These are phyloP conservation scores for Caradrina kadenii DNA, from an alignment of 2,888 invertebrate species.

Conservation along the genomic window DNA sequence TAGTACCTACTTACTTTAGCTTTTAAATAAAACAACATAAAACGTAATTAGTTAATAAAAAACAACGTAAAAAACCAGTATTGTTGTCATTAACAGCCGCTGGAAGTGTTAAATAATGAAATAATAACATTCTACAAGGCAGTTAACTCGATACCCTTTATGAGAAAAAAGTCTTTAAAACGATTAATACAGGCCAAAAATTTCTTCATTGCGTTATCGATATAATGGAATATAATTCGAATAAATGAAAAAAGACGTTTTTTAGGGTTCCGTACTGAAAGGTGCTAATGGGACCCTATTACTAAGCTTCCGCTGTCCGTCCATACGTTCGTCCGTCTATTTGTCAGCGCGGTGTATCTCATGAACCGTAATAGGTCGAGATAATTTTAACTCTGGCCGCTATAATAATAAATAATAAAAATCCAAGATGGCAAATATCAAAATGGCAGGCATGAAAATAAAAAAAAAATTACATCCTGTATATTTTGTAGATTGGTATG, in stretches of 20 bases:
- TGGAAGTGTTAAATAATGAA: slow-evolving; percentile 75
- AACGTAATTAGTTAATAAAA: slow-evolving; percentile 38
- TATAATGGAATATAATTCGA: slow-evolving; percentile 39
- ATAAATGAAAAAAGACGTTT: slow-evolving; percentile 66
- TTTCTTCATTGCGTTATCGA: slow-evolving; percentile 63
- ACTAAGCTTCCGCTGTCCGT: no score
- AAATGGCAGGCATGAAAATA: no score
- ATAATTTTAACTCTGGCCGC: no score
- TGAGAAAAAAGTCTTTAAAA: slow-evolving; percentile 62
- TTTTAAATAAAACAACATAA: slow-evolving; percentile 21
- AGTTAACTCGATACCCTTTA: slow-evolving; percentile 67
- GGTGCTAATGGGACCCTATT: no score
- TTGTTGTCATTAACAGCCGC: slow-evolving; percentile 70
- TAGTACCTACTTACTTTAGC: slow-evolving; percentile 25
- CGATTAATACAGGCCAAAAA: slow-evolving; percentile 69
- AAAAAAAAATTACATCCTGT: no score
- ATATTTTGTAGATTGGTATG: no score
- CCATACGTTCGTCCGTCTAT: no score
- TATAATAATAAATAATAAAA: no score
- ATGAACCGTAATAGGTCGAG: no score
- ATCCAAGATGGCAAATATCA: no score
- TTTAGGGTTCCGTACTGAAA: no score
- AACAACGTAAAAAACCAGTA: slow-evolving; percentile 50
- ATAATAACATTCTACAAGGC: slow-evolving; percentile 73
- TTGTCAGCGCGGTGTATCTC: no score